These are phyloP conservation scores for Platycercus adscitus DNA, from an alignment of 2,113 vertebrate species.

Conservation along the genomic window DNA sequence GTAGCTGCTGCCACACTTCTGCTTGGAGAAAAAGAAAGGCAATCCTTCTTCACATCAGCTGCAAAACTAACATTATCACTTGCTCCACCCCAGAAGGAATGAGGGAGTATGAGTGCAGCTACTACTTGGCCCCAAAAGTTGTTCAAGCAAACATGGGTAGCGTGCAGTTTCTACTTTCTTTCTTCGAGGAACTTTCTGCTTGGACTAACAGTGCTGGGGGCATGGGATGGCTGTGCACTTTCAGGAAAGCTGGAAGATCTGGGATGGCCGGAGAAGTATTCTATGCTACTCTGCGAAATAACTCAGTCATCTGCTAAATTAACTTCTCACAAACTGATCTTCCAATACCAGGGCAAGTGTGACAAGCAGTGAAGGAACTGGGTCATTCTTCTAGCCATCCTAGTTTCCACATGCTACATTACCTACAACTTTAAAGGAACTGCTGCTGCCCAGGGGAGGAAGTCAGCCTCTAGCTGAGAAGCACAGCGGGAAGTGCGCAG, in stretches of 20 bases:
- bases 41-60: background rate
- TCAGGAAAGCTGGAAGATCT: background rate
- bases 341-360: background rate
- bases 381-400: background rate
- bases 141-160: background rate
- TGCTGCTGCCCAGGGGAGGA: background rate
- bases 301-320: background rate
- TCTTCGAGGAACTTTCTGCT: background rate
- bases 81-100: background rate
- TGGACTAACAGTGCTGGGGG: background rate
- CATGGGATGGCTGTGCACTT: background rate
- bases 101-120: background rate
- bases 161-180: background rate
- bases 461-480: background rate
- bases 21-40: background rate
- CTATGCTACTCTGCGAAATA: background rate
- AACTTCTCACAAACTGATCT: background rate
- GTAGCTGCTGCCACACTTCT: background rate
- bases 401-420: background rate
- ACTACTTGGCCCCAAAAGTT: background rate
- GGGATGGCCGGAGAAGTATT: background rate
- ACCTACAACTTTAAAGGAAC: background rate
- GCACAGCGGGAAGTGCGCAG: fast-evolving
- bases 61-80: background rate
- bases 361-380: background rate